A percentile compares a stretch with the other conserved stretches of the same genome.
phyloP scores from a whole-genome alignment of 2,113 vertebrate genomes.

The Gasterosteus nipponicus region DNA sequence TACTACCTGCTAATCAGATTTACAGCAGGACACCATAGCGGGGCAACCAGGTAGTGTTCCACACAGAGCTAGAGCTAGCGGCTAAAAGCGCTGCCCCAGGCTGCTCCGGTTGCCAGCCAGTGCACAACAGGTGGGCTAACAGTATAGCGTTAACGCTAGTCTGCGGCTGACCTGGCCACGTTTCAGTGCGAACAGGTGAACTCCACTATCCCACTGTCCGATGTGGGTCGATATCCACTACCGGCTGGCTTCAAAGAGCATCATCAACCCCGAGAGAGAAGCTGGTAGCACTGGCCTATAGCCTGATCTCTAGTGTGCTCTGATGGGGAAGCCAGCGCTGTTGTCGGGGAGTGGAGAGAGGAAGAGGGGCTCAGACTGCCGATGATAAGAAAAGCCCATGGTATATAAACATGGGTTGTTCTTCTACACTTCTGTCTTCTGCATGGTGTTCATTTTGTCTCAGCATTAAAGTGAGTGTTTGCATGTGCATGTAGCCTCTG shows the following conservation, averaged over 20 bases:
- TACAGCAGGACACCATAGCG: slow-evolving; percentile 23
- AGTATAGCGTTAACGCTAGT: slow-evolving; percentile 46
- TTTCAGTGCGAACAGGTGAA: slow-evolving; percentile 80
- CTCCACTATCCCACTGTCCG: slow-evolving; percentile 68
- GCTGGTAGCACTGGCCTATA: slow-evolving; percentile 30
- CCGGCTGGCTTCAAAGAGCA: slow-evolving; percentile 63
- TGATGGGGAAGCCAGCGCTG: slow-evolving; percentile 38
- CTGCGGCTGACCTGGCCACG: slow-evolving; percentile 67
- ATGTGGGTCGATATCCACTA: slow-evolving; percentile 66
- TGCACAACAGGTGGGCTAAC: slow-evolving; percentile 75
- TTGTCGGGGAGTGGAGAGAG: slow-evolving; percentile 20
- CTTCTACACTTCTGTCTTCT: slow-evolving; percentile 52
- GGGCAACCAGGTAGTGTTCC: slow-evolving; percentile 41
- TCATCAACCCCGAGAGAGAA: slow-evolving; percentile 40
- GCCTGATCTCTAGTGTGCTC: slow-evolving; percentile 37
- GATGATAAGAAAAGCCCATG: slow-evolving; percentile 56
- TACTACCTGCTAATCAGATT: slow-evolving; percentile 23
- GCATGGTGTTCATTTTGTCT: slow-evolving; percentile 60
- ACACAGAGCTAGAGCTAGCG: slow-evolving; percentile 55
- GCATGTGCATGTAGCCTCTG: slow-evolving; percentile 16
- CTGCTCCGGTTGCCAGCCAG: slow-evolving; percentile 67
- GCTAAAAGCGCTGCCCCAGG: slow-evolving; percentile 60
- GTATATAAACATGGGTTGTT: slow-evolving; percentile 44
- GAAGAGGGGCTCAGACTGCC: slow-evolving; percentile 30
- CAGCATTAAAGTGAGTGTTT: slow-evolving; percentile 16